Base-by-base conservation (phyloP, 2,797 vertebrate genomes). In the Lacerta bilineata region DNA sequence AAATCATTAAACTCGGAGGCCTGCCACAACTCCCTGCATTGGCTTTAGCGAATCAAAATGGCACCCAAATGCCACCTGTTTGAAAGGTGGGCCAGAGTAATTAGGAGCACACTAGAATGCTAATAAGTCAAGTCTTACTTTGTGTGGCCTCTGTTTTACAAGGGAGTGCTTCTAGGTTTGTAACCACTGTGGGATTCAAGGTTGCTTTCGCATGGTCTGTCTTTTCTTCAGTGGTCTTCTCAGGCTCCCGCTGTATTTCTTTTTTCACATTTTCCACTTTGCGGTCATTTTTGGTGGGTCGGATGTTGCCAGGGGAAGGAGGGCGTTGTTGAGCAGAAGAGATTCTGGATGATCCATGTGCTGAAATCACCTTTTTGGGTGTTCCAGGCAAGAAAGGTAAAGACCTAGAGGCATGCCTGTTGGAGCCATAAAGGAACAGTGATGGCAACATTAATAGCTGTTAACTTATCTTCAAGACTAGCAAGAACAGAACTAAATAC, bases 231-330 rank as follows among this genome's bases (percentile, higher is more conserved):
- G 3, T n/a, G 81, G 77, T 17, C 83, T 92, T 95, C 86, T 91
- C 94, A 91, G 84, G 29, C 10, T 95, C 96, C 72, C 95, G 96
- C 81, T 94, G 94, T 0, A 90, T 46, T 41, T 92, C 96, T 84
- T 96, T 97, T 86, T 95, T 97, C 93, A 97, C 97, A 36, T 27
- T 91, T 74, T 96, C 97, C 88, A 87, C 95, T 75, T 97, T 97
- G 1, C 94, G 92, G 36, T 97, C 95, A 92, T 94, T 94, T 96
- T 96, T 98, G 87, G 93, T 66, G 17, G 98, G 98, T 36, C 98
- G 97, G 88, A 99, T 96, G 93, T 99, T 99, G 93, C 98, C 98
- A 8, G 98, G 97, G n/a, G 97, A 97, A 3, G 96, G 96, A 84
- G 97, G 97, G 25, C 95, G 97, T 93, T 85, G 96, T 96, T 90